These are phyloP conservation scores for Sialia sialis DNA, from an alignment of 2,113 vertebrate genomes.

Conservation along the genomic window DNA sequence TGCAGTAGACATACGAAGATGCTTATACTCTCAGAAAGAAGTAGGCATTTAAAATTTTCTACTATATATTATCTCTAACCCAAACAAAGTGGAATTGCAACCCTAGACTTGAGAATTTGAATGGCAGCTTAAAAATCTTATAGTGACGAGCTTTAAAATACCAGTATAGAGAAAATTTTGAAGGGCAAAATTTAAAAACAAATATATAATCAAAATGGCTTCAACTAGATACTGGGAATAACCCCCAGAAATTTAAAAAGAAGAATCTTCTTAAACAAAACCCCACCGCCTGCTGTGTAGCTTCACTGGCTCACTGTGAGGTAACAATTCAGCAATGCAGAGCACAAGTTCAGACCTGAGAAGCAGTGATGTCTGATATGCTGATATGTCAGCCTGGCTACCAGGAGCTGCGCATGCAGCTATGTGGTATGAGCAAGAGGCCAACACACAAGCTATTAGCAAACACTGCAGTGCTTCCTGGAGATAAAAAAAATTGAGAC, in stretches of 20 bases:
- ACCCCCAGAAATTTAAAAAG: background rate
- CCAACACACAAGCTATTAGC: background rate
- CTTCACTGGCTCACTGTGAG: background rate
- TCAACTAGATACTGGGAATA: background rate
- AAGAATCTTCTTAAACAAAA: background rate
- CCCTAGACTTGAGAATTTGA: background rate
- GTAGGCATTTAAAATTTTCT: background rate
- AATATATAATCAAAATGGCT: background rate
- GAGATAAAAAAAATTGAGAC: background rate
- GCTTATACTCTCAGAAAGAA: background rate
- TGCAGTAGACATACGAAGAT: background rate
- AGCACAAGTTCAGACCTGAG: background rate
- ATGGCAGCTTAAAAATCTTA: background rate
- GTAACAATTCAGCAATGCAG: background rate
- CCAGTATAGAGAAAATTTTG: background rate
- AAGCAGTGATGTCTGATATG: fast-evolving
- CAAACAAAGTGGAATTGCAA: background rate
- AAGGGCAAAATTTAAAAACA: background rate
- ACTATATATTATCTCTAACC: background rate
- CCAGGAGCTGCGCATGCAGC: background rate
- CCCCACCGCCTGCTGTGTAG: fast-evolving
- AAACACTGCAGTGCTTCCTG: background rate
- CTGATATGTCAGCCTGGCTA: background rate
- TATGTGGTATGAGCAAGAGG: background rate
- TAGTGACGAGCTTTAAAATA: background rate